Base-by-base conservation (phyloP, 2,888 invertebrate genomes). In the Syrista parreyssii region DNA sequence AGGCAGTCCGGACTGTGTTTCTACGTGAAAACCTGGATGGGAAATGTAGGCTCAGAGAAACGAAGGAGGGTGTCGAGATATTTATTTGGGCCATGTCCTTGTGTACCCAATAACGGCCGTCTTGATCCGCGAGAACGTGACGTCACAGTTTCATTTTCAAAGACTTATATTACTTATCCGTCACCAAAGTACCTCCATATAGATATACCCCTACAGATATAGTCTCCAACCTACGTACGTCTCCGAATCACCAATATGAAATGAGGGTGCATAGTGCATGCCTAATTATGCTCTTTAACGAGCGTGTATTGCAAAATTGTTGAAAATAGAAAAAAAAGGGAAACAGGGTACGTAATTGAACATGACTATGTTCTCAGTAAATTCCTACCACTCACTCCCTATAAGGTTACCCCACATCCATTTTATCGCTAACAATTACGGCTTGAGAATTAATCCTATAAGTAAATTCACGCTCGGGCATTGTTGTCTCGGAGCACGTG, bases 321-420 rank as follows among this genome's bases (percentile, higher is more conserved):
- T 55, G 9, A 55, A 55, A 55, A 55, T 6, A 55, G 15, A 40
- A 40, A 40, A 1, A 1, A 40, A 40, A 40, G 15, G 11, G 6
- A 40, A 15, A 1, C 15, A 15, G 15, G 15, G 15, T 15, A 40
- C 40, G 1, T 40, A 40, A 23, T 15, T 40, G 15, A 40, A 40
- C 15, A 55, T 2, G 23, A 23, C 15, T 55, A 55, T 23, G 9
- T 55, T 9, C 9, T 55, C 40, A 23, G 40, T 23, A 23, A 55
- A 55, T 55, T 55, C 23, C 40, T 55, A 23, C 40, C 82, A 80
- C 80, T 81, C 82, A 77, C 82, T 81, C 82, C 81, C 77, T 83
- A 83, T 79, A 82, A 82, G 84, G 83, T 78, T 79, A 78, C 81
- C 80, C 83, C 82, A 83, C 85, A 82, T 85, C 81, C 80, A 86